Evolutionary conservation across 2,888 invertebrate species (phyloP), one percentile per base, ranked within the genome.

Genomic region (Hylaea fasciaria): DNA sequence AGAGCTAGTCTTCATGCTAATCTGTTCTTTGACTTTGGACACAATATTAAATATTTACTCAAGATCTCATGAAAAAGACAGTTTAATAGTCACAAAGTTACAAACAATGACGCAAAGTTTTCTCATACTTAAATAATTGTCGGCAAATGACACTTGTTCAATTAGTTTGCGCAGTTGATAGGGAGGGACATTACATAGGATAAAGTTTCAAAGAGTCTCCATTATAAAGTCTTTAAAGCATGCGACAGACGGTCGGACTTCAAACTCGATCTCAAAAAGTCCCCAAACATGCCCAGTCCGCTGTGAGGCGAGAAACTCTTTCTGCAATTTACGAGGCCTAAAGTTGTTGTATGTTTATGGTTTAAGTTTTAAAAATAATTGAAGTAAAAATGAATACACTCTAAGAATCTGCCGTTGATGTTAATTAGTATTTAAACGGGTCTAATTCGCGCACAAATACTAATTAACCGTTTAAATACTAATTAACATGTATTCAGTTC

Each of bases 181-280:
- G 71, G 64, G 66, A 73, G 71, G 64, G 66, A 64, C 69, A 69
- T 72, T 73, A 64, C 54, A 63, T 68, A 55, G 56, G 73, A 77
- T 72, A 73, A 81, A 82, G 75, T 83, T 81, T 70, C 69, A 63
- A 73, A 70, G 62, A 64, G 56, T 65, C 66, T 46, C 80, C 77
- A 82, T 85, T 83, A 82, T 78, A 81, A 84, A 82, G 78, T 83
- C 77, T 79, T 83, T 77, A 76, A 75, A 54, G 59, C n/a, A 49
- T 48, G 48, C 12, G 53, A 35, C 37, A 35, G 16, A 44, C 11
- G 17, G 22, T 11, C 14, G 12, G 9, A 51, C 51, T 51, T 43
- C 3, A 17, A 51, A 43, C 43, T 32, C 32, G 37, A 41, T 41
- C 37, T 9, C 16, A 17, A 12, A 12, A 22, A n/a, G n/a, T n/a